A percentile compares a stretch with the other conserved stretches of the same genome.
Conservation (phyloP, 1,140 invertebrate genomes). For the Pseudomyrmex cubaensis region DNA sequence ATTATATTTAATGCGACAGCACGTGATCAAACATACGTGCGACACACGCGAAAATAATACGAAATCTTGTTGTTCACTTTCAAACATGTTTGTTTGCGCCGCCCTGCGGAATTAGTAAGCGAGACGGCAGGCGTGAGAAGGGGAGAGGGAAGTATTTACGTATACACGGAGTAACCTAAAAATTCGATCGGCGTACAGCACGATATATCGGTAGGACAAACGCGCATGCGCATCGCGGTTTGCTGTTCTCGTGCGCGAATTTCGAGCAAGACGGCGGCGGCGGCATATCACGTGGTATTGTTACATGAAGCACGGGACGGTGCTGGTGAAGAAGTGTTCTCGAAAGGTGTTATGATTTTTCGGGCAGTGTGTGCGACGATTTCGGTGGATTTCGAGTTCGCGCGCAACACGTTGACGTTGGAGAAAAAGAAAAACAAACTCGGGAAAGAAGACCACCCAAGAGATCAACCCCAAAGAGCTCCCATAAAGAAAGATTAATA, state of each 20-base stretch:
- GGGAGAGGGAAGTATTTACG: conserved; percentile 63
- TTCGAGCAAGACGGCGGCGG: conserved; percentile 49
- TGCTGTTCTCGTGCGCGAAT: conserved; percentile 67
- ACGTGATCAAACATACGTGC: conserved; percentile 22
- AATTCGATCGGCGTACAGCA: conserved; percentile 56
- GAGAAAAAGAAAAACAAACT: too few species aligned
- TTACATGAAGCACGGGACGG: conserved; percentile 29
- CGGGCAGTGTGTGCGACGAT: conserved; percentile 39
- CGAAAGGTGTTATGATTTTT: conserved; percentile 46
- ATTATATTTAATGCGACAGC: not conserved
- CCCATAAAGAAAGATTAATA: not conserved
- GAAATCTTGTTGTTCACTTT: conserved; percentile 36
- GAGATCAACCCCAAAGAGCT: too few species aligned
- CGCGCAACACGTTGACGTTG: not conserved
- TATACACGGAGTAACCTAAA: conserved; percentile 68
- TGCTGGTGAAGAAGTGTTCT: conserved; percentile 69
- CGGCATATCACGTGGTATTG: conserved; percentile 39
- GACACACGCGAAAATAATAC: conserved; percentile 51
- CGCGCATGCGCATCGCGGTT: conserved; percentile 63
- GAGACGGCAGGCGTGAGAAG: conserved; percentile 16
- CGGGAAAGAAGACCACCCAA: too few species aligned
- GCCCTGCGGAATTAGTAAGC: not conserved
- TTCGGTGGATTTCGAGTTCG: not conserved
- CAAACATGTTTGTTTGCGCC: too few species aligned
- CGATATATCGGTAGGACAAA: conserved; percentile 59